Evolutionary conservation across 2,888 invertebrate species (phyloP).

Genomic region (Creontiades dilutus): DNA sequence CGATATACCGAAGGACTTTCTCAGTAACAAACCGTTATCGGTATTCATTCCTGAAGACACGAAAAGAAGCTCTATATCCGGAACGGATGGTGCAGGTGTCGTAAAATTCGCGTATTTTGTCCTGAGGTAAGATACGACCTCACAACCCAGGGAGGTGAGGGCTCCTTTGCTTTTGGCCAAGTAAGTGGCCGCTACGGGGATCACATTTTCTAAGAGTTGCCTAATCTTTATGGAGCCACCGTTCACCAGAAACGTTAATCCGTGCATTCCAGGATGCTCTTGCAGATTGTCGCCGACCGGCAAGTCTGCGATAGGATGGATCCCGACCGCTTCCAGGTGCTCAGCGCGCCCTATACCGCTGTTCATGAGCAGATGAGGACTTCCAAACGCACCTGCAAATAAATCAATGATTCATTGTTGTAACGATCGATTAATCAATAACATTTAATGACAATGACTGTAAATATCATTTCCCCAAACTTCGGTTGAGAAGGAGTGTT

Average conservation of each 20-base stretch:
- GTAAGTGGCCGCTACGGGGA: slow-evolving; percentile 66
- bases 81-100: slow-evolving; percentile 76
- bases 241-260: slow-evolving; percentile 76
- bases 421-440: no score
- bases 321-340: slow-evolving; percentile 81
- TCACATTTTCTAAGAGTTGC: slow-evolving; percentile 53
- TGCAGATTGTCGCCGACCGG: slow-evolving; percentile 83
- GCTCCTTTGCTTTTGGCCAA: slow-evolving; percentile 76
- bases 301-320: slow-evolving; percentile 81
- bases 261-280: slow-evolving; percentile 79
- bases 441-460: no score
- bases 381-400: slow-evolving; percentile 84
- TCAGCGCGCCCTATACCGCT: slow-evolving; percentile 85
- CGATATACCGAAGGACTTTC: slow-evolving; percentile 76
- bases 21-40: slow-evolving; percentile 75
- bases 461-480: no score
- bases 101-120: slow-evolving; percentile 78
- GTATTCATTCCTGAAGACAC: slow-evolving; percentile 75
- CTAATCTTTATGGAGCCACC: slow-evolving; percentile 52
- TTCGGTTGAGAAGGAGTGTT: no score
- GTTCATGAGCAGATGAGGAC: slow-evolving; percentile 91
- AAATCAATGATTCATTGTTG: background rate
- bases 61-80: slow-evolving; percentile 77
- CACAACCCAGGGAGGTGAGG: slow-evolving; percentile 79
- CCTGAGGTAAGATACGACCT: slow-evolving; percentile 79